Evolutionary conservation across 2,888 invertebrate species (phyloP).

Genomic region (Eulithis prunata): DNA sequence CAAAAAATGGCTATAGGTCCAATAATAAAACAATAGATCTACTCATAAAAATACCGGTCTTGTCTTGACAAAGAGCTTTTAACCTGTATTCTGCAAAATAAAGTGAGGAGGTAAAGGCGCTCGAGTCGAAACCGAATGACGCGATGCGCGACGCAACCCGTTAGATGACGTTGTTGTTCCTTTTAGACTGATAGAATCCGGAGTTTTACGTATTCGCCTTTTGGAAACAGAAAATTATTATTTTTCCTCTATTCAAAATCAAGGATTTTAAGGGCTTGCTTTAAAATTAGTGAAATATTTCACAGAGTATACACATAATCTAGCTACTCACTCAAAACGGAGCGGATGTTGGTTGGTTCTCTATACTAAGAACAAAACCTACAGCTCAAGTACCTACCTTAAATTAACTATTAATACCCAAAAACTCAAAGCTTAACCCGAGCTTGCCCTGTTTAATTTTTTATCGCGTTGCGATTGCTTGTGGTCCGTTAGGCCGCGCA

Average conservation of each 20-base stretch:
- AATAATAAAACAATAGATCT: too few species aligned
- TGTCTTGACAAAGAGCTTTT: too few species aligned
- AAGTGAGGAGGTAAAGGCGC: neutral
- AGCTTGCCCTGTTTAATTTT: conserved; percentile 51
- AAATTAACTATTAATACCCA: conserved; percentile 21
- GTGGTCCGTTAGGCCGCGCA: conserved; percentile 70
- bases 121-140: conserved; percentile 1
- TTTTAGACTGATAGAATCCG: neutral
- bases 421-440: conserved; percentile 32
- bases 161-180: conserved; percentile 19
- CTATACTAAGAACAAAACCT: too few species aligned
- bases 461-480: conserved; percentile 73
- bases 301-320: too few species aligned
- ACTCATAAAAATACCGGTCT: too few species aligned
- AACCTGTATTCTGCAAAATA: too few species aligned
- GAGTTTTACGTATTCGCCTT: too few species aligned
- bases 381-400: neutral
- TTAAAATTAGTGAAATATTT: too few species aligned
- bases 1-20: too few species aligned
- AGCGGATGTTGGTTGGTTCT: neutral
- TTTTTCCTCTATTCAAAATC: neutral
- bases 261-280: too few species aligned
- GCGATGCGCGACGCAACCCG: conserved; percentile 23
- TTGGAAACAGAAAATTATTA: neutral
- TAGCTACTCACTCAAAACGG: too few species aligned